Percentiles rank a stretch among this genome's conserved stretches.
phyloP scores from a whole-genome alignment of 35 echinoderm and acorn worm genomes.

The Ophioderma brevispina region DNA sequence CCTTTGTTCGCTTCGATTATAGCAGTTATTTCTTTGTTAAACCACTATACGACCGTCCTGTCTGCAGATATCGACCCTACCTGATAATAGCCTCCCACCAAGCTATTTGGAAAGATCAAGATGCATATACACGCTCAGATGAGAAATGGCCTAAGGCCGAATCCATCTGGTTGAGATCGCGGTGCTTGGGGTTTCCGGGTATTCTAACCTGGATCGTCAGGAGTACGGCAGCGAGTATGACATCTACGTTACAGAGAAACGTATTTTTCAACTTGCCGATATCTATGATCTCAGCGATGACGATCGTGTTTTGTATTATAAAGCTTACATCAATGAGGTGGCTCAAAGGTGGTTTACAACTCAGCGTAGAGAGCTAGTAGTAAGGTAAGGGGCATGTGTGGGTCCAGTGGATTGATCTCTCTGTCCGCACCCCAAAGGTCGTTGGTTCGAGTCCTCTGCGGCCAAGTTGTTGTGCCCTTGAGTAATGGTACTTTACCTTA shows the following conservation, averaged over 20 bases:
- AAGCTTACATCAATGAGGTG: slow-evolving; percentile 92
- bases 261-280: slow-evolving; percentile 70
- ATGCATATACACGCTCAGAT: slow-evolving; percentile 44
- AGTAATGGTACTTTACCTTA: too few relatives aligned
- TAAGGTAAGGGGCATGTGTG: too few relatives aligned
- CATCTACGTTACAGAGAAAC: slow-evolving; percentile 96
- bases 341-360: slow-evolving; percentile 87
- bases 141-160: slow-evolving; percentile 64
- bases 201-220: slow-evolving; percentile 71
- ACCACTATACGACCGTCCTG: slow-evolving; percentile 86
- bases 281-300: slow-evolving; percentile 70
- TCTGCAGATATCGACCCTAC: not conserved
- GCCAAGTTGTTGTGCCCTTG: too few relatives aligned
- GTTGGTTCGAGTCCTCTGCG: too few relatives aligned
- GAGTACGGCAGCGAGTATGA: slow-evolving; percentile 42
- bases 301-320: slow-evolving; percentile 66
- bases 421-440: too few relatives aligned
- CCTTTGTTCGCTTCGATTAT: not conserved
- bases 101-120: slow-evolving; percentile 57
- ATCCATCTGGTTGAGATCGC: slow-evolving; percentile 78
- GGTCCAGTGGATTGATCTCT: too few relatives aligned
- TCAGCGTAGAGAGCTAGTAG: too few relatives aligned
- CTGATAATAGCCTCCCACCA: slow-evolving; percentile 10
- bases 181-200: slow-evolving; percentile 77
- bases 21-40: slow-evolving; percentile 75